Conservation (phyloP, 2,888 invertebrate genomes). For the Lacanobia oleracea region DNA sequence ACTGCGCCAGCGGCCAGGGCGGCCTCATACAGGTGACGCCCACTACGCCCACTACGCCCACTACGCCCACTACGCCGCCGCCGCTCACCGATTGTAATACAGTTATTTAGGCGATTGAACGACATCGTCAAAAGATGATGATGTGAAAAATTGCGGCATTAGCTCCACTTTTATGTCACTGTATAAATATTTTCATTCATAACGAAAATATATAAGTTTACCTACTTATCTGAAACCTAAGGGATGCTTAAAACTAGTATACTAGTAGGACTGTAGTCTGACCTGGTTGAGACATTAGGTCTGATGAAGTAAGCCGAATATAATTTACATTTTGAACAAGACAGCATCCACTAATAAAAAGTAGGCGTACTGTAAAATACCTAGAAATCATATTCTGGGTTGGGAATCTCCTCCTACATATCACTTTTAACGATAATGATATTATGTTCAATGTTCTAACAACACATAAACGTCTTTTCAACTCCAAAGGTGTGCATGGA, state of each 20-base stretch:
- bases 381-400: background rate
- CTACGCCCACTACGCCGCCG: too few species aligned
- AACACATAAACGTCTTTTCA: constrained; percentile 26
- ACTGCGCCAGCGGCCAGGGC: constrained; percentile 99
- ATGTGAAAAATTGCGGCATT: background rate
- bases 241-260: background rate
- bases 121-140: background rate
- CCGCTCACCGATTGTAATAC: too few species aligned
- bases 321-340: background rate
- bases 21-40: constrained; percentile 96
- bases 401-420: background rate
- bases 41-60: too few species aligned
- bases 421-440: background rate
- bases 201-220: background rate
- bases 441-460: constrained; percentile 21
- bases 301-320: background rate
- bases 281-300: background rate
- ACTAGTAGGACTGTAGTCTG: background rate
- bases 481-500: constrained; percentile 97
- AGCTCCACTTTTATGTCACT: background rate
- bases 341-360: background rate
- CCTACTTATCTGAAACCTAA: background rate
- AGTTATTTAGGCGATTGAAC: background rate
- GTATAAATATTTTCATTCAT: background rate
- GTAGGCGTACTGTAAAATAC: background rate